Base-by-base conservation (phyloP, 1,140 invertebrate species). In the Chironomus tepperi region DNA sequence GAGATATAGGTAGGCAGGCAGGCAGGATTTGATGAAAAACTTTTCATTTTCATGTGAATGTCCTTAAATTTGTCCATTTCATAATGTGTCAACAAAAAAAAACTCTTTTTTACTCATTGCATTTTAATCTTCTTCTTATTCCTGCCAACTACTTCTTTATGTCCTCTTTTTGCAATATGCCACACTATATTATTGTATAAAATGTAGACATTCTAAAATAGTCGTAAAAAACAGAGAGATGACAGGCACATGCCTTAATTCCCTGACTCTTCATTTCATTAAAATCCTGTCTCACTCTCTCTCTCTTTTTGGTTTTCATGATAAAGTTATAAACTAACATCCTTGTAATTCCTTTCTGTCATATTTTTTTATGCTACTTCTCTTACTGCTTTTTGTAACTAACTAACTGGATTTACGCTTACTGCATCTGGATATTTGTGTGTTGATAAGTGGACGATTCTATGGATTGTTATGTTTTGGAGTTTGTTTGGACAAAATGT, bases 281-380 rank as follows among this genome's bases (percentile, higher is more conserved):
- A 70, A 70, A 70, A 19, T 21, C 65, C 19, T 70, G 19, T 19
- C 65, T 19, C 65, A 1, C 24, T 34, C 24, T 34, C 24, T 34
- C 24, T 34, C 24, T 2, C 24, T 34, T 34, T 34, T 34, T 1
- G 24, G 9, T 70, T 18, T 16, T 19, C 3, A 70, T 70, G 65
- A 70, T 70, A 21, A 70, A 70, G 65, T 70, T 21, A 70, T 70
- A 70, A 70, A 70, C 65, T 70, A 70, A 18, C 16, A 70, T 70
- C 65, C 65, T 70, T 70, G 65, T 70, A 70, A 70, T 70, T 70
- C 65, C 65, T 70, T 70, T 70, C 65, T 70, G 65, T 70, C 65
- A 70, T 70, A 9, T 57, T 57, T 57, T 57, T 70, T 21, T 7
- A 2, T 6, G 3, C 3, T 67, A 2, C 1, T 8, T 67, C 18